Conservation (phyloP, 2,888 invertebrate species). For the Eristalis intricaria region DNA sequence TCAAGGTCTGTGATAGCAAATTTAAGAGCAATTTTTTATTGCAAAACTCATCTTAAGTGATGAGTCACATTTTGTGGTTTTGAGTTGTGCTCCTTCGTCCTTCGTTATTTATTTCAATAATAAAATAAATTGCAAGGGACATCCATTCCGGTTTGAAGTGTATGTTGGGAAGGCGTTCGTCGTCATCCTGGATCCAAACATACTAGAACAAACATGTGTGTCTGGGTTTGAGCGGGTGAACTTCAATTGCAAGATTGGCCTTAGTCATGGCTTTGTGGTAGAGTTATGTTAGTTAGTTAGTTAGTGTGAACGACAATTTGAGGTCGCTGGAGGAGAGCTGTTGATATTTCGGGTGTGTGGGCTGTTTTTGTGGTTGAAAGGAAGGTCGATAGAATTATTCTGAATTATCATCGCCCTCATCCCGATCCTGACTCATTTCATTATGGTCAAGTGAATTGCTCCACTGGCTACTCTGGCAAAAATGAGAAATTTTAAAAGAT, state of each 20-base stretch:
- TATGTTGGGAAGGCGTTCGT: slow-evolving; percentile 9
- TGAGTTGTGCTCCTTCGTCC: background rate
- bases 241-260: slow-evolving; percentile 30
- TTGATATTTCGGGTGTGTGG: background rate
- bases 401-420: background rate
- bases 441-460: background rate
- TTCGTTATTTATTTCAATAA: slow-evolving; percentile 54
- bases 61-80: too few relatives aligned
- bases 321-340: background rate
- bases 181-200: background rate
- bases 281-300: slow-evolving; percentile 35
- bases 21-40: too few relatives aligned
- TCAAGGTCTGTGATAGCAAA: too few relatives aligned
- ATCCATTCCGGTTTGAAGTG: slow-evolving; percentile 42
- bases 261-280: slow-evolving; percentile 19
- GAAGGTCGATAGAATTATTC: too few relatives aligned
- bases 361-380: background rate
- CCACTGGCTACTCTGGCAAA: too few relatives aligned
- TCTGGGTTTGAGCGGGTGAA: background rate
- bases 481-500: too few relatives aligned
- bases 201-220: background rate
- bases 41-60: too few relatives aligned
- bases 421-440: background rate
- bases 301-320: slow-evolving; percentile 1
- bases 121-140: slow-evolving; percentile 50